These are phyloP conservation scores for Progne subis DNA, from an alignment of 2,113 vertebrate genomes.

Conservation along the genomic window DNA sequence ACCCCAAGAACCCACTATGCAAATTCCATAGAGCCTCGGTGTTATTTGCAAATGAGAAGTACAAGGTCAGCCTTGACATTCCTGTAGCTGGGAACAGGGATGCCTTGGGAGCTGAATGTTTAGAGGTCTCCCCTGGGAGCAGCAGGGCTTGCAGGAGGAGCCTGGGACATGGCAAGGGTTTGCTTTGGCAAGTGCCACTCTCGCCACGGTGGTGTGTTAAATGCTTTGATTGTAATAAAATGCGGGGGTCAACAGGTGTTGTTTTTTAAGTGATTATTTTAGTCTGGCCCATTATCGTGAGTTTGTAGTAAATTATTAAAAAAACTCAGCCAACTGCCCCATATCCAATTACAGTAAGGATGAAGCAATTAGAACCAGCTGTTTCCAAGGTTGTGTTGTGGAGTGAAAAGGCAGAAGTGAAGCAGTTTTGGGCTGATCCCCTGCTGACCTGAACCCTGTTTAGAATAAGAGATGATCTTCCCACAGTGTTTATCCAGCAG, in stretches of 20 bases:
- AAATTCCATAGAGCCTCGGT: conserved; percentile 98
- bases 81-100: not conserved
- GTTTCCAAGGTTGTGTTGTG: not conserved
- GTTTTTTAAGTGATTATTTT: not conserved
- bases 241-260: not conserved
- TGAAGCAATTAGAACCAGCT: not conserved
- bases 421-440: not conserved
- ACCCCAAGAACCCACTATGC: conserved; percentile 98
- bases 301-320: not conserved
- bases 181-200: not conserved
- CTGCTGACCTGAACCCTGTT: not conserved
- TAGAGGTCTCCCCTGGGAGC: rapidly evolving
- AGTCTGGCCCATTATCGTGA: not conserved
- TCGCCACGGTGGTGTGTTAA: not conserved
- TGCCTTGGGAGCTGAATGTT: not conserved
- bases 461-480: not conserved
- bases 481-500: not conserved
- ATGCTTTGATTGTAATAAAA: not conserved
- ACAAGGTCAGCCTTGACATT: conserved; percentile 83
- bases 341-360: not conserved
- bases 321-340: not conserved
- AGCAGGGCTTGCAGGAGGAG: not conserved
- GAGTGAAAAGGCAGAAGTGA: not conserved
- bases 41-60: conserved; percentile 97
- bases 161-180: not conserved